Percentiles rank a stretch among this genome's conserved stretches.
Evolutionary conservation across 2,797 vertebrate species (phyloP).

Genomic region (Poeciliopsis gracilis): DNA sequence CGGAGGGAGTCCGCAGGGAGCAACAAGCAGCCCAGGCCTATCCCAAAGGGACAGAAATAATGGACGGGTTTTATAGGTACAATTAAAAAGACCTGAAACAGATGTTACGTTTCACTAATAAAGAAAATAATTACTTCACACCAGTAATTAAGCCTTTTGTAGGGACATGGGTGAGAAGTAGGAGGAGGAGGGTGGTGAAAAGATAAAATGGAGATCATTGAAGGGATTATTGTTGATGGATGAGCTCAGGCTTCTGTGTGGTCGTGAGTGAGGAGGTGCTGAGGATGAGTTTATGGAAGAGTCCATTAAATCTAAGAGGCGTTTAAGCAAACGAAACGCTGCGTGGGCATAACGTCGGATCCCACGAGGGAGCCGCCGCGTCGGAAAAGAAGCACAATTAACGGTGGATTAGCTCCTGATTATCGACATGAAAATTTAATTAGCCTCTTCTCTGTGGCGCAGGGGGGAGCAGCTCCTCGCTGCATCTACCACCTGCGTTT

Average conservation of each 20-base stretch:
- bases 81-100: conserved; percentile 85
- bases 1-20: conserved; percentile 72
- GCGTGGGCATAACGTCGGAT: conserved; percentile 68
- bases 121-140: conserved; percentile 84
- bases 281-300: conserved; percentile 73
- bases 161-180: conserved; percentile 67
- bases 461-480: conserved; percentile 55
- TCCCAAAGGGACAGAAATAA: conserved; percentile 84
- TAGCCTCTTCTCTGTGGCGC: conserved; percentile 65
- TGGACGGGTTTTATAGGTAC: conserved; percentile 82
- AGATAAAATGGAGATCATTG: conserved; percentile 79
- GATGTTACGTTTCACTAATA: conserved; percentile 84
- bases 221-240: conserved; percentile 79
- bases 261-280: conserved; percentile 61
- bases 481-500: conserved; percentile 69
- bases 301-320: conserved; percentile 80
- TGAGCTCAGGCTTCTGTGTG: conserved; percentile 67
- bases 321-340: conserved; percentile 75
- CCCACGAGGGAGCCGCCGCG: conserved; percentile 62
- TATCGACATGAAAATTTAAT: conserved; percentile 82
- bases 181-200: conserved; percentile 61
- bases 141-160: conserved; percentile 83
- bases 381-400: conserved; percentile 69
- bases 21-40: conserved; percentile 74
- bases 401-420: conserved; percentile 68